A percentile compares a stretch with the other conserved stretches of the same genome.
phyloP scores from a whole-genome alignment of 2,888 invertebrate genomes.

The Tinea pellionella region DNA sequence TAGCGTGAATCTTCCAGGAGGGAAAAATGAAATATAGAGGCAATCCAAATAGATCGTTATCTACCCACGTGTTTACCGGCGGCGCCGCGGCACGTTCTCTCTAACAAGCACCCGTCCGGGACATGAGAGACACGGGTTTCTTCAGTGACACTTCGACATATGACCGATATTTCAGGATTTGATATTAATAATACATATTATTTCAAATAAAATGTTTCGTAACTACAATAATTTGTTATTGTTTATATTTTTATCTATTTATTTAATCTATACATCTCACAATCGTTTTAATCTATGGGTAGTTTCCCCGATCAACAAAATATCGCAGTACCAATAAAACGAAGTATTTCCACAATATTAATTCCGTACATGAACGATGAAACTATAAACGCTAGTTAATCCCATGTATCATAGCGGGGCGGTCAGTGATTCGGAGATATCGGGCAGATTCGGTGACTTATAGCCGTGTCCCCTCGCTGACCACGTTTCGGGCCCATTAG shows the following conservation, averaged over 20 bases:
- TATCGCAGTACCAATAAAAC: conserved; percentile 17
- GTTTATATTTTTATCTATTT: too few species aligned
- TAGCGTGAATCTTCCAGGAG: conserved; percentile 48
- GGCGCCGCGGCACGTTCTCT: conserved; percentile 60
- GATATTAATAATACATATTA: not conserved
- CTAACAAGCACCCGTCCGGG: conserved; percentile 46
- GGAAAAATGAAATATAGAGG: conserved; percentile 69
- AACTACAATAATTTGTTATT: too few species aligned
- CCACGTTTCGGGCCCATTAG: conserved; percentile 43
- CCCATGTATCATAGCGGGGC: conserved; percentile 62
- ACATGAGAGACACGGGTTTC: not conserved
- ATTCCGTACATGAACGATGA: conserved; percentile 47
- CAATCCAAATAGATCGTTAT: conserved; percentile 71
- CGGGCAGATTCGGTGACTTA: conserved; percentile 57
- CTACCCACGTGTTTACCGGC: conserved; percentile 67
- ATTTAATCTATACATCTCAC: too few species aligned
- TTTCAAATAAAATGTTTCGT: too few species aligned
- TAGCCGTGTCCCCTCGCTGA: conserved; percentile 39
- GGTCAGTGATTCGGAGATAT: conserved; percentile 66
- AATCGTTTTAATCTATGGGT: not conserved
- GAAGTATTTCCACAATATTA: conserved; percentile 55
- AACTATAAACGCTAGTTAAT: conserved; percentile 62
- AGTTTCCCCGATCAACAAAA: not conserved
- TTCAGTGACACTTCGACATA: not conserved
- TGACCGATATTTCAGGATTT: not conserved